Evolutionary conservation across 2,888 invertebrate genomes (phyloP).

Genomic region (Caenorhabditis imperialis): DNA sequence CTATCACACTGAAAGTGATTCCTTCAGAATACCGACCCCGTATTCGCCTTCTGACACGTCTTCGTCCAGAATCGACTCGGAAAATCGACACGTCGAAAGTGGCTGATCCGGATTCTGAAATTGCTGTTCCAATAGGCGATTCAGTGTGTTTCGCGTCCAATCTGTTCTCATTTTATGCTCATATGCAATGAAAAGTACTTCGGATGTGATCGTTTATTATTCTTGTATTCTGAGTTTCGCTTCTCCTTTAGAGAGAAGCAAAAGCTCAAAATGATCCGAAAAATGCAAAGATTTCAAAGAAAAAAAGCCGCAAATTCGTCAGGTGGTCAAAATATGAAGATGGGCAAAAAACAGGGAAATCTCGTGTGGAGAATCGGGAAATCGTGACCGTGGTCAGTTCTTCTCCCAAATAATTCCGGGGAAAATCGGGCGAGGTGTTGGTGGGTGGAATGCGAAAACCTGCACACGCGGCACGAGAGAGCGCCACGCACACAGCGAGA

Average conservation of each 20-base stretch:
- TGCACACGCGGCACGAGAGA: no score
- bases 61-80: slow-evolving; percentile 20
- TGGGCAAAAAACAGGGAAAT: no score
- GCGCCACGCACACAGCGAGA: slow-evolving; percentile 18
- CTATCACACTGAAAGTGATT: not conserved
- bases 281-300: not conserved
- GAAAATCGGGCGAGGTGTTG: no score
- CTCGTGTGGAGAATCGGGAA: no score
- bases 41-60: slow-evolving; percentile 35
- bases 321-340: no score
- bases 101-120: not conserved
- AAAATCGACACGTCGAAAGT: slow-evolving; percentile 21
- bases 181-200: slow-evolving; percentile 27
- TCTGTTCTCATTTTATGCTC: slow-evolving; percentile 35
- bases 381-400: no score
- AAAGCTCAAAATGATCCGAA: no score
- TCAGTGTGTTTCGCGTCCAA: slow-evolving; percentile 7
- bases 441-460: slow-evolving; percentile 48
- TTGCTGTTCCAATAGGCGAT: slow-evolving; percentile 22
- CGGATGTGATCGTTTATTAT: slow-evolving; percentile 33
- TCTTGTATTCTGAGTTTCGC: slow-evolving; percentile 1
- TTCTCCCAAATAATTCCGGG: no score
- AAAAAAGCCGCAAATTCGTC: no score
- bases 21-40: slow-evolving; percentile 48
- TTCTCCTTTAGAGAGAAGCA: slow-evolving; percentile 2